Conservation (phyloP, 2,113 vertebrate genomes). For the Dicerorhinus sumatrensis region DNA sequence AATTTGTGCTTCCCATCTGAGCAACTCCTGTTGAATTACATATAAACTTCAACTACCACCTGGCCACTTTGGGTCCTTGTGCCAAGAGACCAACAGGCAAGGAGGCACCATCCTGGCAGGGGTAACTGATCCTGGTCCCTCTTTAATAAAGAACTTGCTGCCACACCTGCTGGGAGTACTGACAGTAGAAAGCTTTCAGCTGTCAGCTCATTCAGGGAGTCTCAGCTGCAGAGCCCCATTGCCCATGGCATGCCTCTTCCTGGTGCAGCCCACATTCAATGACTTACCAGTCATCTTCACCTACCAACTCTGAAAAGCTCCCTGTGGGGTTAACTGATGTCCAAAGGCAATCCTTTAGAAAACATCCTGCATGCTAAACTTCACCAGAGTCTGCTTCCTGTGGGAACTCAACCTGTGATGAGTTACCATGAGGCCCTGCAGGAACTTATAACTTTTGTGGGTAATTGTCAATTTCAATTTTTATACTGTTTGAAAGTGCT, state of each 20-base stretch:
- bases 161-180: background rate
- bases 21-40: background rate
- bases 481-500: background rate
- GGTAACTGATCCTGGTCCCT: background rate
- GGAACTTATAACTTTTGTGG: background rate
- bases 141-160: background rate
- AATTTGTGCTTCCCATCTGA: background rate
- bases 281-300: background rate
- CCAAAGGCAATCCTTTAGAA: background rate
- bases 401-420: background rate
- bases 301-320: background rate
- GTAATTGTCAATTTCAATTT: background rate
- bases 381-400: background rate
- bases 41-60: background rate
- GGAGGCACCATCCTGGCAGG: background rate
- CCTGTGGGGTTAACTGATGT: background rate
- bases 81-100: background rate
- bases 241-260: background rate
- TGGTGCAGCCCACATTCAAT: background rate
- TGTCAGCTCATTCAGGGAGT: background rate
- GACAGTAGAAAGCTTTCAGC: background rate
- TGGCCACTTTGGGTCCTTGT: background rate
- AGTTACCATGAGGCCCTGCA: background rate
- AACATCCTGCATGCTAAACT: background rate
- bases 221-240: background rate